Evolutionary conservation across 53 echinoderm and acorn worm species (phyloP), one percentile per base, ranked within the genome.

Genomic region (Zoroaster sp.): DNA sequence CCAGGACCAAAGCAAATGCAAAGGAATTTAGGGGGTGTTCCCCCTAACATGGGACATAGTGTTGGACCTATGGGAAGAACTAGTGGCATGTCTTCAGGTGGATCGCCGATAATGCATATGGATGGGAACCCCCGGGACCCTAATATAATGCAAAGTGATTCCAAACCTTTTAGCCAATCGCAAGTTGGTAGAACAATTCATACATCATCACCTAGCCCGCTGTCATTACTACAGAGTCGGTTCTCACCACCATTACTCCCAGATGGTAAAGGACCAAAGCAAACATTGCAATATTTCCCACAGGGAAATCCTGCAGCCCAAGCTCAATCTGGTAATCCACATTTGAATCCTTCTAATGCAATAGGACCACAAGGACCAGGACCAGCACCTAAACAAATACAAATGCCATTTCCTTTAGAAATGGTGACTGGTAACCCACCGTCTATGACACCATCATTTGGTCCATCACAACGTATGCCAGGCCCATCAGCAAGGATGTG

Each of bases 271-370:
- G 99, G 99, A 83, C 99, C 99, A 46, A 99, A 96, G 78, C 96
- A 99, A 82, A 99, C 99, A 13, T 86, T 99, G 87, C 99, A 99
- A 90, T 99, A 99, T 93, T 99, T 96, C 54, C 99, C 99, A 3
- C 91, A 93, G 44, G 93, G 89, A 34, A 89, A 90, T 17, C 92
- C 83, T 32, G 91, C 92, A 68, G 88, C 74, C 4, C 97, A 96
- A 77, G 97, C 90, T 4, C 97, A 97, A 66, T 88, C 92, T 1
- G 97, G 97, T 12, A 97, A 97, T 87, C 97, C 97, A 0, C 97
- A 97, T 73, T 73, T 97, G 0, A 97, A 97, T 68, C 97, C 91
- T 40, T 87, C 95, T 12, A 89, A 82, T 66, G 72, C 90, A 21
- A 17, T 82, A 32, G 81, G 81, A 63, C 73, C 80, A 32, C 85